Evolutionary conservation across 2,797 vertebrate genomes (phyloP).

Genomic region (Artibeus lituratus): DNA sequence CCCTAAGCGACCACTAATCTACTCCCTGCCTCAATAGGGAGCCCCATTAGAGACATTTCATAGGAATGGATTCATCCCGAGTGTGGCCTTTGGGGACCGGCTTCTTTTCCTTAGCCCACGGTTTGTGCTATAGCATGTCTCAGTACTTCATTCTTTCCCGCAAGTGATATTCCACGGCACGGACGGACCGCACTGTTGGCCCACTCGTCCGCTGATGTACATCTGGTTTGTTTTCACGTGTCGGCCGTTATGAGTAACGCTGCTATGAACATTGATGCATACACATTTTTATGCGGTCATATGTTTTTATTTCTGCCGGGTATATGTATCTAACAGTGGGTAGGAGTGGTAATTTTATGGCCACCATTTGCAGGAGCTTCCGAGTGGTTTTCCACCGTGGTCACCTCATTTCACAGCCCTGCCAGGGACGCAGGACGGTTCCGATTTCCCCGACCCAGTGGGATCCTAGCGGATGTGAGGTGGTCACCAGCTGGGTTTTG

Average conservation of each 20-base stretch:
- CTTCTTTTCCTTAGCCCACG: background rate
- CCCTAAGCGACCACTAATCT: no score
- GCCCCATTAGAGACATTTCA: background rate
- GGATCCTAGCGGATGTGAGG: rapidly evolving
- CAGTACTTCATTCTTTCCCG: background rate
- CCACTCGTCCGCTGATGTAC: background rate
- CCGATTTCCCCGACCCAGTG: rapidly evolving
- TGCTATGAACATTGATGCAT: rapidly evolving
- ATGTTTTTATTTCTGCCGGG: background rate
- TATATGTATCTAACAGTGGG: no score
- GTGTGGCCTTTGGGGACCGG: background rate
- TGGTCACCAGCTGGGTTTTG: rapidly evolving
- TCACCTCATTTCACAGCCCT: background rate
- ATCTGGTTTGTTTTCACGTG: no score
- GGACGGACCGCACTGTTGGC: background rate
- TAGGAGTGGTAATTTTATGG: no score
- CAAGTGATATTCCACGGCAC: no score
- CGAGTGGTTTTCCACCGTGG: background rate
- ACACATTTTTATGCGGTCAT: no score
- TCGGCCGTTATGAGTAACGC: background rate
- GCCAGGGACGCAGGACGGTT: rapidly evolving
- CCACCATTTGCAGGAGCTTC: background rate
- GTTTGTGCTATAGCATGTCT: background rate
- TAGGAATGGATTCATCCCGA: background rate
- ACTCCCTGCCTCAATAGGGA: background rate